Base-by-base conservation (phyloP, 2,113 vertebrate species). In the Daubentonia madagascariensis region DNA sequence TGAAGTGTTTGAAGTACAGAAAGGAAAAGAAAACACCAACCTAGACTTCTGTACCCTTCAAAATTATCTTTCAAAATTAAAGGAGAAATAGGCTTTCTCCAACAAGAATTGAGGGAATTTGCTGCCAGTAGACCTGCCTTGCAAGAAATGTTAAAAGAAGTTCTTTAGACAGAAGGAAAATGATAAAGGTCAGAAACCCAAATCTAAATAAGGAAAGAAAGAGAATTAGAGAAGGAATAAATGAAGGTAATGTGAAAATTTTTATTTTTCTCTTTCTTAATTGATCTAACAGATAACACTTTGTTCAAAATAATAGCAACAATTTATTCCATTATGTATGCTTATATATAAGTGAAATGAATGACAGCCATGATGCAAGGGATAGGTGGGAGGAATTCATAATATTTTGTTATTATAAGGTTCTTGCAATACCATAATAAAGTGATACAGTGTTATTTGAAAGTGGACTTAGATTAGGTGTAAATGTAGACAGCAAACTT, bases 391-490 rank as follows among this genome's bases (percentile, higher is more conserved):
- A 80, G 11, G 28, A 97, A 78, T 84, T 78, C 32, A 13, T 11
- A 83, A 68, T 72, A 61, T 78, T 97, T 83, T 94, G 22, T 92
- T 92, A 92, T 63, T 78, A 79, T 16, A 93, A 73, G 13, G n/a
- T 83, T 45, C 20, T 65, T 68, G n/a, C 22, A 67, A 16, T 85
- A 90, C 9, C 78, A n/a, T n/a, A 17, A 72, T 59, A 65, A 92
- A 93, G 40, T 52, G 4, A 6, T 63, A 59, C 23, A 45, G 2
- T 76, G 23, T 70, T 94, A 88, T 81, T 43, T 90, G 61, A 94
- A 81, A 63, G 23, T 75, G 7, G 11, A 48, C 48, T 83, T 78
- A 11, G 0, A 32, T 89, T 52, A 92, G 17, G 18, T 73, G 1
- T 50, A 85, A 73, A 45, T 45, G 14, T 79, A 65, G 54, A 52